A percentile compares a stretch with the other conserved stretches of the same genome.
Evolutionary conservation across 37 sponge, comb jelly and placozoan genomes (phyloP).

Genomic region (Oscarella lobularis): DNA sequence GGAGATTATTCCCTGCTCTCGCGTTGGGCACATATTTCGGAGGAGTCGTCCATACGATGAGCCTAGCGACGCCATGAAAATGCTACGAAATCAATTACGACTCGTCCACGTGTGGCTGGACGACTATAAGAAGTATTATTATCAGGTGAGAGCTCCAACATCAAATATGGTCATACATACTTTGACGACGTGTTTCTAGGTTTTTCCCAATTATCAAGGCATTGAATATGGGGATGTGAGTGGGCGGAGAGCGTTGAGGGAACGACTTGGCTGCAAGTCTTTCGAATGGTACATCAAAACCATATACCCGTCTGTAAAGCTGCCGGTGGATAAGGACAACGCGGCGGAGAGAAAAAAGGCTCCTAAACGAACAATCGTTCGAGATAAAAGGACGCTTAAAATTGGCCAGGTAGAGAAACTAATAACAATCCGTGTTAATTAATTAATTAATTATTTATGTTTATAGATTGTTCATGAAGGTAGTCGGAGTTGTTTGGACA

Average conservation of each 20-base stretch:
- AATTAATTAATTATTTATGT: neutral
- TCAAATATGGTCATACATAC: neutral
- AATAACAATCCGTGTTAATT: neutral
- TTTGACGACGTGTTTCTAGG: no score
- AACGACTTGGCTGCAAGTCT: constrained; percentile 74
- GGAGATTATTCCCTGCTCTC: constrained; percentile 90
- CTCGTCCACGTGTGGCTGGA: constrained; percentile 92
- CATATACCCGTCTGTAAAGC: constrained; percentile 67
- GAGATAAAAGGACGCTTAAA: neutral
- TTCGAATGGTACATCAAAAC: constrained; percentile 85
- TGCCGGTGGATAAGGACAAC: constrained; percentile 22
- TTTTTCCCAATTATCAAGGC: no score
- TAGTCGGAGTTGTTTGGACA: neutral
- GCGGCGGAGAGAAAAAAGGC: neutral
- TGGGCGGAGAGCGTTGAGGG: constrained; percentile 42
- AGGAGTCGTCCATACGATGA: neutral
- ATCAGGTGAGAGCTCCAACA: constrained; percentile 62
- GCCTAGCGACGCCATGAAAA: constrained; percentile 43
- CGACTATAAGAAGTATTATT: constrained; percentile 74
- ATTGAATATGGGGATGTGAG: constrained; percentile 62
- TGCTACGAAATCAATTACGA: constrained; percentile 70
- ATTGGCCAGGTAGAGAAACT: neutral
- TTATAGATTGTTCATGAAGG: neutral
- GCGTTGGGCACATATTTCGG: constrained; percentile 93
- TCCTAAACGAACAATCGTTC: neutral